Conservation (phyloP, 2,113 vertebrate species). For the Limnothrissa miodon region DNA sequence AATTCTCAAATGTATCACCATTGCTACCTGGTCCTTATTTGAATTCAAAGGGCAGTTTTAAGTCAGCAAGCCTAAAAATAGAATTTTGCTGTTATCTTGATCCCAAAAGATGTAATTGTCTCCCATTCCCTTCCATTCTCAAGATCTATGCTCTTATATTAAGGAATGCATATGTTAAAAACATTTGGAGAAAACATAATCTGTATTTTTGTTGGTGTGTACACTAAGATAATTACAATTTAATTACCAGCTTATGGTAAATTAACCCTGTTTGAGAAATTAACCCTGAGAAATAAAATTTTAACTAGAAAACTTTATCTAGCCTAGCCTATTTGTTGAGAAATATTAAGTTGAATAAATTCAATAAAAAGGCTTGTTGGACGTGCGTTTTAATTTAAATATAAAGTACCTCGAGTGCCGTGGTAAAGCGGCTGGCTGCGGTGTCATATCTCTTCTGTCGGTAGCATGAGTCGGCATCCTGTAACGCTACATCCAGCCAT, state of each 20-base stretch:
- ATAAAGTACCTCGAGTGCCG: constrained; percentile 67
- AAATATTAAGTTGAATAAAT: constrained; percentile 28
- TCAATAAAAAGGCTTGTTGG: constrained; percentile 14
- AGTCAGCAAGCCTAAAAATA: not conserved
- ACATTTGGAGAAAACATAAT: not conserved
- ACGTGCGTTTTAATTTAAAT: constrained; percentile 45
- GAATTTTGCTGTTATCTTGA: not conserved
- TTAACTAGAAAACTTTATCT: constrained; percentile 36
- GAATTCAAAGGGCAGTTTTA: not conserved
- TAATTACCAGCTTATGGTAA: constrained; percentile 17
- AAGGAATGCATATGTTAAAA: not conserved
- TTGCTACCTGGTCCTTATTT: not conserved
- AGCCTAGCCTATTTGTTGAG: constrained; percentile 40
- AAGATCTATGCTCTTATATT: not conserved
- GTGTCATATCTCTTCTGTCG: constrained; percentile 62
- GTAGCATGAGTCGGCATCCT: constrained; percentile 66
- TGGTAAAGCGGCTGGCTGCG: constrained; percentile 60
- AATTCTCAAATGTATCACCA: not conserved
- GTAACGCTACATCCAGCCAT: constrained; percentile 63
- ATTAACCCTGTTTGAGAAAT: not conserved
- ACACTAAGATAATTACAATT: not conserved
- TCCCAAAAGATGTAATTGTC: not conserved
- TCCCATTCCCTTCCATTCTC: not conserved
- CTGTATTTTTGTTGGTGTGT: not conserved
- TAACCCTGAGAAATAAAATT: constrained; percentile 36